These are phyloP conservation scores for Galendromus occidentalis DNA, from an alignment of 1,140 invertebrate genomes.

Conservation along the genomic window DNA sequence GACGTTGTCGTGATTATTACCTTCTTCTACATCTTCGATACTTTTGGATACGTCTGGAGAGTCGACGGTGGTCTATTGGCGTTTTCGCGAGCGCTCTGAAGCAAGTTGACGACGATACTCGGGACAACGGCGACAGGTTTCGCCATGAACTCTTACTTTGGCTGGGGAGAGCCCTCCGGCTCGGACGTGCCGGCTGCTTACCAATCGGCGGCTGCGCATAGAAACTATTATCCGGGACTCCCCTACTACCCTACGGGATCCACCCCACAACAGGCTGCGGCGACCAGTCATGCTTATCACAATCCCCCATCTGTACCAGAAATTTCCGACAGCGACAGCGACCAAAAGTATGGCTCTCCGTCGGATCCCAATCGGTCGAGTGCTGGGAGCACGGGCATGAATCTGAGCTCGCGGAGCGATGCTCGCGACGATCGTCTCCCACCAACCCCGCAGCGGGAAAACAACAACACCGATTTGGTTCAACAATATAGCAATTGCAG, in stretches of 20 bases:
- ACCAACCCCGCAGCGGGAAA: not conserved
- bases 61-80: not conserved
- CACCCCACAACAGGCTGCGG: not conserved
- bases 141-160: conserved; percentile 9
- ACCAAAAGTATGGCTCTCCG: conserved; percentile 4
- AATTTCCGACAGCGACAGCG: not conserved
- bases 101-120: not conserved
- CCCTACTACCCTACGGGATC: not conserved
- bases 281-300: not conserved
- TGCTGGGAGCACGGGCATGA: not conserved
- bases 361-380: conserved; percentile 1
- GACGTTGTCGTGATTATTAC: too few relatives aligned
- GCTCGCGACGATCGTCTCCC: not conserved
- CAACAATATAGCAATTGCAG: conserved; percentile 2
- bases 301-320: conserved; percentile 7
- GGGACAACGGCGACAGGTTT: not conserved
- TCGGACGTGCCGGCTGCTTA: not conserved
- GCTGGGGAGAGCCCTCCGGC: conserved; percentile 6
- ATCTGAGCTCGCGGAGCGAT: conserved; percentile 8
- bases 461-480: not conserved
- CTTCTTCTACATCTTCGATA: too few relatives aligned
- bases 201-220: not conserved
- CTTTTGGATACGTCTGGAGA: too few relatives aligned
- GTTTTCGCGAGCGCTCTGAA: not conserved
- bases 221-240: conserved; percentile 4